Base-by-base conservation (phyloP, 2,113 vertebrate genomes). In the Sturnus vulgaris region DNA sequence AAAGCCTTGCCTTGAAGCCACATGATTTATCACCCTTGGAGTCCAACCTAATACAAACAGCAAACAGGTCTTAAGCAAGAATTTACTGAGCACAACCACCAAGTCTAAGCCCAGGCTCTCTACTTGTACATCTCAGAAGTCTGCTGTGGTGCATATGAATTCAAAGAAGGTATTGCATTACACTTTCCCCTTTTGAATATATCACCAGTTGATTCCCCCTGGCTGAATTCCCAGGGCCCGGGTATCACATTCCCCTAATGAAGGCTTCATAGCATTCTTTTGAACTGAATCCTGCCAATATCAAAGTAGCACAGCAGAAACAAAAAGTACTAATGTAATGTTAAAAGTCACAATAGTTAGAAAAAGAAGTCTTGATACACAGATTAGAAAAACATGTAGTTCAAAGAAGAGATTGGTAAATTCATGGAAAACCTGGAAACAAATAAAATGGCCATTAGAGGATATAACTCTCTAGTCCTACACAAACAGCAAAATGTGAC, bases 231-330 rank as follows among this genome's bases (percentile, higher is more conserved):
- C 91, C 88, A 90, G 96, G 92, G 75, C 57, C 76, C 82, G 71
- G 94, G 90, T 68, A 95, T 95, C 90, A 72, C 55, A 92, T 75
- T 85, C 49, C 63, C 84, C 57, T 96, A 97, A 96, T 73, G 95
- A 98, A 96, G 90, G 72, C 52, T 95, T 94, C 78, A 72, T 31
- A 33, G 50, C 50, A 70, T 91, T 95, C 89, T 91, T 97, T 91
- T 97, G 78, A 97, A 97, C 86, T 39, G 61, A 94, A 70, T 94
- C 86, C 83, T 97, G 91, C 63, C 93, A 89, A 59, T 96, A 97
- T 94, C 91, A 97, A 97, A 98, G 92, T n/a, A 78, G 61, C 75
- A 60, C 42, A 87, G 71, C 72, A 95, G 82, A 96, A 97, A 97
- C 79, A 93, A 96, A 97, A 25, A 53, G 24, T 9, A 50, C 25